Evolutionary conservation across 2,113 vertebrate species (phyloP).

Genomic region (Crotalus tigris): DNA sequence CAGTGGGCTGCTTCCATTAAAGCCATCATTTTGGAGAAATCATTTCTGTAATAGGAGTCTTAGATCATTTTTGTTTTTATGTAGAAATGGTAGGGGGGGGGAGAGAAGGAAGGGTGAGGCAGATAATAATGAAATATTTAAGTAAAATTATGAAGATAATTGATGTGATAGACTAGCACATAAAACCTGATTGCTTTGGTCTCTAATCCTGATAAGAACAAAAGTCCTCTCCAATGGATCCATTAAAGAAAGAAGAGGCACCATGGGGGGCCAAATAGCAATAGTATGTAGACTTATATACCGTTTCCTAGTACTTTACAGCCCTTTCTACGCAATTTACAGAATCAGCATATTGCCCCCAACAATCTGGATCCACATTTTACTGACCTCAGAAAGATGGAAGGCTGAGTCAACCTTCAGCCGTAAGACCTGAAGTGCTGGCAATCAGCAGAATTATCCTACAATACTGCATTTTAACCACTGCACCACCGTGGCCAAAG

Average conservation of each 20-base stretch:
- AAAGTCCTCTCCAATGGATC: neutral
- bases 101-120: neutral
- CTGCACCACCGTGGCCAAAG: neutral
- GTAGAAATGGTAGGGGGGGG: neutral
- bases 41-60: neutral
- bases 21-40: constrained; percentile 11
- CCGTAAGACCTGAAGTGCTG: too few species aligned
- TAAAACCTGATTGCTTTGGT: neutral
- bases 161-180: neutral
- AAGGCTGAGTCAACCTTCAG: too few species aligned
- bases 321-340: too few species aligned
- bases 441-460: too few species aligned
- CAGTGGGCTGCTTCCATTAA: constrained; percentile 19
- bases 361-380: too few species aligned
- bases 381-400: too few species aligned
- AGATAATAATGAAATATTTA: constrained; percentile 16
- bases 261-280: neutral
- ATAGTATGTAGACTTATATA: neutral
- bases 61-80: neutral
- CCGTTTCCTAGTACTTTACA: neutral
- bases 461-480: too few species aligned
- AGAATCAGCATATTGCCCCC: too few species aligned
- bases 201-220: neutral
- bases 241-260: neutral
- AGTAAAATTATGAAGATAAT: constrained; percentile 21